Base-by-base conservation (phyloP, 2,797 vertebrate genomes). In the Buphagus erythrorhynchus region DNA sequence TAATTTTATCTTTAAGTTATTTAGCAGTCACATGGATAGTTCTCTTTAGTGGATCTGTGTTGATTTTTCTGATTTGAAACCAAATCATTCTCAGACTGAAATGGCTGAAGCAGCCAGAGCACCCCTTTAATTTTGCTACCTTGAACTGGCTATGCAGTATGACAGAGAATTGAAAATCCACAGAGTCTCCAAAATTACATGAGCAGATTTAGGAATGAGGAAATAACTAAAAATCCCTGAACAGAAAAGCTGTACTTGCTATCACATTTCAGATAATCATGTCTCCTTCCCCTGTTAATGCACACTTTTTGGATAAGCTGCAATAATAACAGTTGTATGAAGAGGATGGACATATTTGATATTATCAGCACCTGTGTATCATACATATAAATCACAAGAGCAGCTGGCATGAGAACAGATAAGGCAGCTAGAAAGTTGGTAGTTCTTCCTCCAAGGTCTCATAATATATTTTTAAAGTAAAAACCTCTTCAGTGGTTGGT, bases 41-140 rank as follows among this genome's bases (percentile, higher is more conserved):
- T 96, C 38, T 72, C 24, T 71, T 87, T 51, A 89, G 67, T 26
- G 20, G 61, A 51, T 79, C 35, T 45, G 52, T 42, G 33, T 57
- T 79, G 88, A 90, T 86, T 95, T 96, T 87, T 79, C 57, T 92
- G 52, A 80, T 89, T 91, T 77, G 75, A 91, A 93, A 94, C 52
- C 31, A 81, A 87, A 46, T 51, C 3, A 43, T 89, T 83, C 58
- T 87, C 77, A 80, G 22, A 38, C 31, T 61, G 77, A 89, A 83
- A 87, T 26, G 74, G 68, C 66, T 77, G 81, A 90, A 89, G 29
- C 45, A 80, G 52, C 11, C 42, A 83, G 42, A 91, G 15, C 9
- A 63, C 6, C 77, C 62, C 42, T 78, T 68, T 36, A 57, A 66
- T 83, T 88, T 77, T 51, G 19, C 35, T 93, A 25, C 24, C 48